Evolutionary conservation across 2,888 invertebrate species (phyloP), one percentile per base, ranked within the genome.

Genomic region (Nycteola revayana): DNA sequence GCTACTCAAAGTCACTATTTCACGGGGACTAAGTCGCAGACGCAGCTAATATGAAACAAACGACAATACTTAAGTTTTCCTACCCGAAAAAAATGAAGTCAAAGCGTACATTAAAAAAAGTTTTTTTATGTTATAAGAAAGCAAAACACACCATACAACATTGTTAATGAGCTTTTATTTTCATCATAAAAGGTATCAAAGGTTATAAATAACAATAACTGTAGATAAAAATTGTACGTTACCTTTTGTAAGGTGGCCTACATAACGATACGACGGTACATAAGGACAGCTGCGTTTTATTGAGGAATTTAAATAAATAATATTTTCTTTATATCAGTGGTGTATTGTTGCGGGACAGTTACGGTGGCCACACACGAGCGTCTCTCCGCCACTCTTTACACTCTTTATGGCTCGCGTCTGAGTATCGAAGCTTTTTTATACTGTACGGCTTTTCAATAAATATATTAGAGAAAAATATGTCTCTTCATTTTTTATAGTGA

Each of bases 321-420:
- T 87, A 85, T 87, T 87, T 87, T 84, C 85, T 86, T 87, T 86
- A 82, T 87, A 87, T 87, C 88, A 83, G 78, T 69, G 66, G 68
- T 65, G 77, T 75, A 87, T 88, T 88, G 88, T 87, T 82, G 75
- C 58, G 66, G 57, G 81, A 73, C 78, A 70, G 75, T 77, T 66
- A 78, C 77, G 75, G 77, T 74, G 88, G 70, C 88, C 88, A 87
- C 88, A 87, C 88, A 74, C 84, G 77, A 76, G 83, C 66, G 67
- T 44, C 62, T 59, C 61, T 46, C 42, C 41, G n/a, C n/a, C n/a
- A n/a, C n/a, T n/a, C n/a, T n/a, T n/a, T n/a, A n/a, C 48, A 57
- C 54, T 64, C 63, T 70, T 74, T 72, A 75, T 66, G 67, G 62
- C 69, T 50, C 58, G 63, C 62, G 66, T 66, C 70, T 66, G 56